Conservation (phyloP, 2,888 invertebrate species). For the Epistrophe eligans region DNA sequence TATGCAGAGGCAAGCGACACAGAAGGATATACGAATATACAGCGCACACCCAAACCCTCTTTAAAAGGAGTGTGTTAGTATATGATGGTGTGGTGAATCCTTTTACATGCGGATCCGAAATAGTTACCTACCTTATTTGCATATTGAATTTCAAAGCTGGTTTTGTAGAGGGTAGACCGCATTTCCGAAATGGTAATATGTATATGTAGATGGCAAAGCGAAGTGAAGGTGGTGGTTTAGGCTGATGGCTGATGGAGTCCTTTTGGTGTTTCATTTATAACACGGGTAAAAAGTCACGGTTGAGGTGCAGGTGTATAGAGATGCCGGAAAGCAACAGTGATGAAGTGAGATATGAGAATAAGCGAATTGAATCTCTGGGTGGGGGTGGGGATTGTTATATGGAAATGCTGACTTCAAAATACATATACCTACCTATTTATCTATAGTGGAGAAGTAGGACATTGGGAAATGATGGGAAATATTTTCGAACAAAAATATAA, state of each 20-base stretch:
- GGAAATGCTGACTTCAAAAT: background rate
- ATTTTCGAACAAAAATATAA: background rate
- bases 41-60: background rate
- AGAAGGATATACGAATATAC: background rate
- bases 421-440: background rate
- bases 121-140: constrained; percentile 73
- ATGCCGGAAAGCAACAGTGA: constrained; percentile 58
- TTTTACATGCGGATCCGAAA: constrained; percentile 64
- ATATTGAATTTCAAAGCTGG: constrained; percentile 73
- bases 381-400: background rate
- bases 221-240: constrained; percentile 4
- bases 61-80: background rate
- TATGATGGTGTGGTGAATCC: constrained; percentile 50
- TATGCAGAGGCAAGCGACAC: constrained; percentile 6
- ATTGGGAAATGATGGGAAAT: background rate
- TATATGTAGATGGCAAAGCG: constrained; percentile 20
- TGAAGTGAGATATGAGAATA: constrained; percentile 15
- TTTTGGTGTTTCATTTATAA: constrained; percentile 44
- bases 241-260: constrained; percentile 31
- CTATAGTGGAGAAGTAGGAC: background rate
- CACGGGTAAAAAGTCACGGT: constrained; percentile 65
- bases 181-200: constrained; percentile 66
- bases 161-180: constrained; percentile 64
- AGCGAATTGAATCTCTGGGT: background rate
- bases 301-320: constrained; percentile 46